phyloP scores from a whole-genome alignment of 1,140 invertebrate species.

The Drosophila guanche region DNA sequence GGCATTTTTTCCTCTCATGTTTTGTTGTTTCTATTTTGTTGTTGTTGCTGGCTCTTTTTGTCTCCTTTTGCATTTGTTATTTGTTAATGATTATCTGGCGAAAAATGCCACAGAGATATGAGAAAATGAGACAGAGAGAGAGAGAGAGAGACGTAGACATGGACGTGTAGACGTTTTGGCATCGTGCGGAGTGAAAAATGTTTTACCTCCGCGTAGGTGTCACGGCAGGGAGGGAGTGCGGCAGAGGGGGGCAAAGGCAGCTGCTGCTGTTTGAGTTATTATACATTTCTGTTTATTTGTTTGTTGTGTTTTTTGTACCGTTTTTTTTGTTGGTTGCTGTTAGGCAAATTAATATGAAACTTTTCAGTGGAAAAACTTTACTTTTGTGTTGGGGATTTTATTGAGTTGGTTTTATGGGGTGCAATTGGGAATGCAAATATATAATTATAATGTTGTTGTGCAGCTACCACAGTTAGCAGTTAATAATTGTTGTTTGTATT shows the following conservation, averaged over 20 bases:
- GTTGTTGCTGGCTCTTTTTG: slow-evolving; percentile 16
- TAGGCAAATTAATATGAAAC: slow-evolving; percentile 58
- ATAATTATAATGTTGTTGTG: no score
- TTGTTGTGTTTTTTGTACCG: slow-evolving; percentile 3
- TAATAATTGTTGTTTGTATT: no score
- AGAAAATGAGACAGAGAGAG: background rate
- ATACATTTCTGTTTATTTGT: slow-evolving; percentile 34
- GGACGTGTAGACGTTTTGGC: slow-evolving; percentile 64
- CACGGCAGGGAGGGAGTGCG: background rate
- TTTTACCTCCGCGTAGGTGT: slow-evolving; percentile 53
- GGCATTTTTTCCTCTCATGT: slow-evolving; percentile 62
- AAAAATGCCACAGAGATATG: slow-evolving; percentile 26
- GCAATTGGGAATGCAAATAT: no score
- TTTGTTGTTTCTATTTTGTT: slow-evolving; percentile 41
- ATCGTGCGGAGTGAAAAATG: slow-evolving; percentile 58
- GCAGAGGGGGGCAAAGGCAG: slow-evolving; percentile 13
- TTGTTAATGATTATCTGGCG: slow-evolving; percentile 58
- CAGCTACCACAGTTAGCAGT: no score
- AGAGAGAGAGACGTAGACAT: slow-evolving; percentile 30
- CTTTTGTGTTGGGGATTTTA: slow-evolving; percentile 4
- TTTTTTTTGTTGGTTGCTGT: slow-evolving; percentile 27
- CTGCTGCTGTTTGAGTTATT: slow-evolving; percentile 43
- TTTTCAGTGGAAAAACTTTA: slow-evolving; percentile 38
- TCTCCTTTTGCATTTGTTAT: slow-evolving; percentile 31
- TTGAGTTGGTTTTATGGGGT: background rate